These are phyloP conservation scores for Carposina sasakii DNA, from an alignment of 1,140 invertebrate genomes.

Conservation along the genomic window DNA sequence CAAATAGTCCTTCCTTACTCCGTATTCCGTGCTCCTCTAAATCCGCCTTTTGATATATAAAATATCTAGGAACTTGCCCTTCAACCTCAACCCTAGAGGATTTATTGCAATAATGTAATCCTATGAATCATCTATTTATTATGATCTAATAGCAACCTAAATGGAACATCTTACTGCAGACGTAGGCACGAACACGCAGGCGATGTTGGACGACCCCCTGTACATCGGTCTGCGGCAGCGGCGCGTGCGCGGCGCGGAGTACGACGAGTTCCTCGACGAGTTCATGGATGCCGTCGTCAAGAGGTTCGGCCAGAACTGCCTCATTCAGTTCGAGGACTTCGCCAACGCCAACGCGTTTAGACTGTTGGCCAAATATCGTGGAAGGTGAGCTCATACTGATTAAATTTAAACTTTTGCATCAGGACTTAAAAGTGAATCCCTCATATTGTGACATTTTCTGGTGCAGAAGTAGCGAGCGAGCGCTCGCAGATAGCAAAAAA, in stretches of 20 bases:
- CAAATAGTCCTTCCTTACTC: too few species aligned
- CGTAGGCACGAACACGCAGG: slow-evolving; percentile 93
- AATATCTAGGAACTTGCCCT: too few species aligned
- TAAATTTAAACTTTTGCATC: slow-evolving; percentile 1
- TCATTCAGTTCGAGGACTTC: slow-evolving; percentile 97
- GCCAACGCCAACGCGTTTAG: slow-evolving; percentile 93
- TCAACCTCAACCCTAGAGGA: too few species aligned
- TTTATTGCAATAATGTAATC: too few species aligned
- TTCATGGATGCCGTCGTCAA: slow-evolving; percentile 94
- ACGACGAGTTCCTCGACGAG: slow-evolving; percentile 97
- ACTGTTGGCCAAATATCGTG: slow-evolving; percentile 87
- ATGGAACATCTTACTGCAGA: slow-evolving; percentile 58
- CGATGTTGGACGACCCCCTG: slow-evolving; percentile 87
- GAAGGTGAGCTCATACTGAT: slow-evolving; percentile 50
- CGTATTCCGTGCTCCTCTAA: too few species aligned
- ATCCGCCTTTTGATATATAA: too few species aligned
- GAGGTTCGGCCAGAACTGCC: slow-evolving; percentile 86
- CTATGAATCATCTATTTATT: too few species aligned
- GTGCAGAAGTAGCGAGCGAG: too few species aligned
- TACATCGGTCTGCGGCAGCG: slow-evolving; percentile 94
- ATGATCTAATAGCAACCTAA: too few species aligned
- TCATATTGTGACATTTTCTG: too few species aligned
- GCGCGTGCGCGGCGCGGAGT: slow-evolving; percentile 85
- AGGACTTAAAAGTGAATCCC: too few species aligned
- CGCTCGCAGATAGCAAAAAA: too few species aligned